Conservation (phyloP, 2,888 invertebrate genomes). For the Papilio demoleus region DNA sequence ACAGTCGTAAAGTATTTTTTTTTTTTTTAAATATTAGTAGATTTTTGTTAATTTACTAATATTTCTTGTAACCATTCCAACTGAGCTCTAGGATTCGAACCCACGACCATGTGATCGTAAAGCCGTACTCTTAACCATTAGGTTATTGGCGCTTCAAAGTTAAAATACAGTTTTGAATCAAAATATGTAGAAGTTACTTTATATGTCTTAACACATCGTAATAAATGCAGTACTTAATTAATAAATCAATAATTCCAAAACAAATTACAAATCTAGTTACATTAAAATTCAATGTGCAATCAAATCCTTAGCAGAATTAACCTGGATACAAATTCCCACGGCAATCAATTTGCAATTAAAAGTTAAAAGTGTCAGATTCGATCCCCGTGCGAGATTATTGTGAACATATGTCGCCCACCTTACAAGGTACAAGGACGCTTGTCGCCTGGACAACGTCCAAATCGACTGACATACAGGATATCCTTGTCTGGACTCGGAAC, state of each 20-base stretch:
- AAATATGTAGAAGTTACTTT: too few species aligned
- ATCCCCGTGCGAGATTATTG: slow-evolving; percentile 30
- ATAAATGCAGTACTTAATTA: not conserved
- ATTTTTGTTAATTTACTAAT: too few species aligned
- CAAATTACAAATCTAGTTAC: not conserved
- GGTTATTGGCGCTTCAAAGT: too few species aligned
- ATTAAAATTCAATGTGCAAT: not conserved
- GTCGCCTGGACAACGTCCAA: slow-evolving; percentile 33
- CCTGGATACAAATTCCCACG: slow-evolving; percentile 12
- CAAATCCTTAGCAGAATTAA: slow-evolving; percentile 16
- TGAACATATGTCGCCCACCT: slow-evolving; percentile 30
- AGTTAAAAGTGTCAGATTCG: slow-evolving; percentile 22
- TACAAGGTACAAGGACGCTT: slow-evolving; percentile 36
- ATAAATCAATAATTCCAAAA: slow-evolving; percentile 1
- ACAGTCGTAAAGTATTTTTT: too few species aligned
- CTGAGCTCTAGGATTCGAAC: too few species aligned
- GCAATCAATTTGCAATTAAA: slow-evolving; percentile 22
- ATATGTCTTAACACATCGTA: too few species aligned
- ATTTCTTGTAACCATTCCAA: too few species aligned
- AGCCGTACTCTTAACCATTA: too few species aligned
- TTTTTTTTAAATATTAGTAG: too few species aligned
- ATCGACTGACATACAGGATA: slow-evolving; percentile 23
- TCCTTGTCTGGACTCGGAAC: slow-evolving; percentile 34
- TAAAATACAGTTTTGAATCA: too few species aligned
- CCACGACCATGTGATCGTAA: too few species aligned